phyloP scores from a whole-genome alignment of 1,140 invertebrate genomes.

The Nasonia longicornis region DNA sequence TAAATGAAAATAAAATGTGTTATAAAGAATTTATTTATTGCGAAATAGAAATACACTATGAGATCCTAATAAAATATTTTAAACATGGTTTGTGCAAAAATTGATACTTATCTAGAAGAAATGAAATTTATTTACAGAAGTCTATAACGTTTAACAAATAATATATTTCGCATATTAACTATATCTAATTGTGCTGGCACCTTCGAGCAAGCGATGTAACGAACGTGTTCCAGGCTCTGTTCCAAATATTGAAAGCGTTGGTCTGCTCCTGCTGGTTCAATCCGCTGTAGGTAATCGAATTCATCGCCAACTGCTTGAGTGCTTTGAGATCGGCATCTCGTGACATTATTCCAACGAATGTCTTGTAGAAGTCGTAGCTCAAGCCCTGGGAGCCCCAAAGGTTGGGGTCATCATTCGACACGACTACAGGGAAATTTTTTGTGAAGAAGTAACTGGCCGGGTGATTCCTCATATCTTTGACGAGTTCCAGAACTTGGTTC shows the following conservation, averaged over 20 bases:
- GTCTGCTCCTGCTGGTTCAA: constrained; percentile 53
- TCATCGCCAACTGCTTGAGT: constrained; percentile 81
- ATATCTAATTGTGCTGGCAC: background rate
- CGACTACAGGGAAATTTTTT: constrained; percentile 70
- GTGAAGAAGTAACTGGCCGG: constrained; percentile 76
- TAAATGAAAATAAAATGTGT: no score
- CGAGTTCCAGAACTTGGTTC: constrained; percentile 79
- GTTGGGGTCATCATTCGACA: constrained; percentile 81
- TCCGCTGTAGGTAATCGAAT: constrained; percentile 77
- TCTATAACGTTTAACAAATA: no score
- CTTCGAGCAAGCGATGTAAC: background rate
- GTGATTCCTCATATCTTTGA: constrained; percentile 82
- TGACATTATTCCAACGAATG: constrained; percentile 81
- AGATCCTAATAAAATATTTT: no score
- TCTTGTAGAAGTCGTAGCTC: constrained; percentile 83
- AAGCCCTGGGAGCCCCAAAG: constrained; percentile 79
- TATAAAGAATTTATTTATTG: no score
- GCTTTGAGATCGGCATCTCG: constrained; percentile 75
- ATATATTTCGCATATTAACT: no score
- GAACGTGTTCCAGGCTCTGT: background rate
- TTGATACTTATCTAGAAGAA: no score
- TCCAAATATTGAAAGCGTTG: constrained; percentile 52
- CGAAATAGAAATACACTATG: no score
- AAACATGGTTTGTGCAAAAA: no score
- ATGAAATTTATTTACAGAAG: no score